Evolutionary conservation across 1,140 invertebrate species (phyloP).

Genomic region (Atta texana): DNA sequence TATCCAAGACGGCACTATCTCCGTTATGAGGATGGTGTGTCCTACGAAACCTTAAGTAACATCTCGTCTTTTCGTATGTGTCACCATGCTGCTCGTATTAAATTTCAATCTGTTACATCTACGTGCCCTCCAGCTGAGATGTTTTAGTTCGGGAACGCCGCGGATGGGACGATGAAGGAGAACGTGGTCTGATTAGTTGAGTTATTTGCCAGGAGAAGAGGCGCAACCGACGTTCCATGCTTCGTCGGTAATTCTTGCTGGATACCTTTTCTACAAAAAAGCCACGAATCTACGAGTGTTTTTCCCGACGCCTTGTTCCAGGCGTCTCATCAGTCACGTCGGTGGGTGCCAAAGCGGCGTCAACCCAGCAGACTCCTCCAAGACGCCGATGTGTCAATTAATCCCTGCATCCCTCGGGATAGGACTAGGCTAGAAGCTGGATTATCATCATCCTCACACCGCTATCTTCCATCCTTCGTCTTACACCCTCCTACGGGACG

Average conservation of each 20-base stretch:
- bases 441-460: slow-evolving; percentile 72
- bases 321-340: slow-evolving; percentile 81
- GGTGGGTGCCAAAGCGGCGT: slow-evolving; percentile 69
- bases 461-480: slow-evolving; percentile 53
- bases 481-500: slow-evolving; percentile 57
- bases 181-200: slow-evolving; percentile 80
- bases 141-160: slow-evolving; percentile 42
- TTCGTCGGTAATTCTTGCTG: slow-evolving; percentile 76
- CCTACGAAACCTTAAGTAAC: slow-evolving; percentile 58
- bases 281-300: slow-evolving; percentile 76
- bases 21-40: slow-evolving; percentile 16
- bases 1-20: slow-evolving; percentile 18
- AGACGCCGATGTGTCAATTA: slow-evolving; percentile 82
- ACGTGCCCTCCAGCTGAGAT: slow-evolving; percentile 74
- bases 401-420: slow-evolving; percentile 79
- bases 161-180: slow-evolving; percentile 59
- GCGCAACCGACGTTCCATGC: slow-evolving; percentile 60
- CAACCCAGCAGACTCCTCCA: slow-evolving; percentile 70
- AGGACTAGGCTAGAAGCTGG: slow-evolving; percentile 73
- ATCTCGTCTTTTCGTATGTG: slow-evolving; percentile 61
- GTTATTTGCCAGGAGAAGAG: slow-evolving; percentile 71
- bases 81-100: slow-evolving; percentile 80
- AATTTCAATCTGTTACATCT: slow-evolving; percentile 84
- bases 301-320: slow-evolving; percentile 75
- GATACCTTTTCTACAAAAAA: slow-evolving; percentile 67